A percentile compares a stretch with the other conserved stretches of the same genome.
Evolutionary conservation across 2,797 vertebrate species (phyloP).

Genomic region (Perdix hodgsoniae): DNA sequence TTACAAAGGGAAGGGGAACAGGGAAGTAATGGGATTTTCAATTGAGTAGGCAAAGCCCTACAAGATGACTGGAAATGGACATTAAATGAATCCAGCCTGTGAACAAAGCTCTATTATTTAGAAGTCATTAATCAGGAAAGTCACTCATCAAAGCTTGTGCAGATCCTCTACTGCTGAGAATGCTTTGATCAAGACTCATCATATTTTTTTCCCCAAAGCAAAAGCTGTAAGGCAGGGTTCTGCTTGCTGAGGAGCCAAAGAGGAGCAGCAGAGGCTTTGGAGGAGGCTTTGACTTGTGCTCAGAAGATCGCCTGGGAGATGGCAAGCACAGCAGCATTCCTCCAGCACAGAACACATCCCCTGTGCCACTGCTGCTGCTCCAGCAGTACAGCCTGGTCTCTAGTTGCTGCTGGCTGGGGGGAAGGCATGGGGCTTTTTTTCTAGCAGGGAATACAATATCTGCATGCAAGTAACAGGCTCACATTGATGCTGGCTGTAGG

Average conservation of each 20-base stretch:
- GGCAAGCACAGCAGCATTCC: neutral
- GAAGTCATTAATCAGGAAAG: neutral
- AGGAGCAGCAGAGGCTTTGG: neutral
- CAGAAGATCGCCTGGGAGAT: neutral
- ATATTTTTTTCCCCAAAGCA: neutral
- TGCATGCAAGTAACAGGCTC: neutral
- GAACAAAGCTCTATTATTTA: neutral
- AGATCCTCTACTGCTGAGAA: neutral
- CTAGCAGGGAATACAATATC: neutral
- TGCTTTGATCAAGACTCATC: slow-evolving; percentile 17
- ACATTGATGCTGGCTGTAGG: neutral
- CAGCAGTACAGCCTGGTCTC: neutral
- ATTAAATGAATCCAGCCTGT: neutral
- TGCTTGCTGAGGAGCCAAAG: neutral
- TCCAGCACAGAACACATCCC: accelerated
- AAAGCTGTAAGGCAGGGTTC: neutral
- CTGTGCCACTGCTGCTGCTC: neutral
- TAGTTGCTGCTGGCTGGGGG: neutral
- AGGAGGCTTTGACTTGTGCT: neutral
- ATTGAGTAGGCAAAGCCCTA: neutral
- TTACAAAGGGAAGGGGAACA: neutral
- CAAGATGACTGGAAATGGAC: neutral
- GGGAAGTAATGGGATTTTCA: neutral
- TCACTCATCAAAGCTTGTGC: neutral
- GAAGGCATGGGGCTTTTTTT: neutral